Evolutionary conservation across 53 echinoderm and acorn worm genomes (phyloP), one percentile per base, ranked within the genome.

Genomic region (Temnopleurus reevesii): DNA sequence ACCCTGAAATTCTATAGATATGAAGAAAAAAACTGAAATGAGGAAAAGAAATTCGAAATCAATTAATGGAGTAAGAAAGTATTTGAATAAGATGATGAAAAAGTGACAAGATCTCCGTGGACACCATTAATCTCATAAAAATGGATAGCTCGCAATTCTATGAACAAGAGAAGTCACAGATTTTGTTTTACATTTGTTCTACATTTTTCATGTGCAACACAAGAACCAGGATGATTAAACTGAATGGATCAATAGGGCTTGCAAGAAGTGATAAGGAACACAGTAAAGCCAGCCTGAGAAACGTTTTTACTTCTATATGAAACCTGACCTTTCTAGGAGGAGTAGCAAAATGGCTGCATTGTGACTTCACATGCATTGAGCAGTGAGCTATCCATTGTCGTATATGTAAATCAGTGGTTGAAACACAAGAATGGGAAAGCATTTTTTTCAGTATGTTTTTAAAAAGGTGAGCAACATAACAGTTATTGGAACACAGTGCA

Each of bases 401-500:
- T 21, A 17, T 12, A 41, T n/a, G 6, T 36, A 71, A 41, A 71
- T 71, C 71, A 71, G 41, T 71, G 71, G 41, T 71, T 41, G 21
- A 71, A 5, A 71, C 71, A 41, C 71, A 41, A 71, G 53, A 51
- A 49, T 30, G 79, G 49, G 79, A 6, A 79, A 79, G 79, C 79
- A 26, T 3, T 51, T 51, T 79, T 79, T 79, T 79, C 46, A 47
- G 49, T 77, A 77, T 5, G 36, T 51, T 30, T 45, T 77, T 43
- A 24, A 77, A 17, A 45, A 77, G 28, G 30, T 34, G 83, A 55
- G 83, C 83, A 83, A 83, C 83, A 56, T 79, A 83, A 85, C 35
- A 61, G 85, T 85, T 85, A 85, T 59, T 59, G 44, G 46, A 59
- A 60, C 44, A 85, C 45, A 60, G 59, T 85, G 85, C 60, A 85